Percentiles rank a stretch among this genome's conserved stretches.
These are phyloP conservation scores for Tubulanus polymorphus DNA, from an alignment of 2,888 invertebrate species.

Conservation along the genomic window DNA sequence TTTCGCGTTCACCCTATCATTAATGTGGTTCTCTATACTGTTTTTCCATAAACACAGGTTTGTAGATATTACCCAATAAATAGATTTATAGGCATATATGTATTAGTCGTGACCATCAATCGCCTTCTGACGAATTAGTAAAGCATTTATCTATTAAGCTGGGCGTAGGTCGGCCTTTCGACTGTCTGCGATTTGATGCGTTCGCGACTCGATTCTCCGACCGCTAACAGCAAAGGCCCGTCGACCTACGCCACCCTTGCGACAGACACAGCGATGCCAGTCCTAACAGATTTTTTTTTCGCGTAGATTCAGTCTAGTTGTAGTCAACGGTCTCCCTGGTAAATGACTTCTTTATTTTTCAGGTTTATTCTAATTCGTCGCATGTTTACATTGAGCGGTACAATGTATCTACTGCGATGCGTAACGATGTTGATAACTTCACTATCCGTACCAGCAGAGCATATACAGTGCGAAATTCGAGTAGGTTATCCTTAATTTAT, in stretches of 20 bases:
- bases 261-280: too few species aligned
- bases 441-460: conserved; percentile 95
- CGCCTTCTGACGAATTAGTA: too few species aligned
- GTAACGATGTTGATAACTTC: conserved; percentile 99
- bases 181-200: too few species aligned
- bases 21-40: conserved; percentile 82
- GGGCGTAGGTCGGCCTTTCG: too few species aligned
- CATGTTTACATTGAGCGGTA: conserved; percentile 93
- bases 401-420: conserved; percentile 93
- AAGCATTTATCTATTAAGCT: too few species aligned
- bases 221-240: too few species aligned
- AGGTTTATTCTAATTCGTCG: conserved; percentile 91
- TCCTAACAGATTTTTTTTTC: neutral
- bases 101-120: too few species aligned
- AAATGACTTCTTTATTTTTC: conserved; percentile 19
- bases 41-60: conserved; percentile 96
- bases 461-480: conserved; percentile 74
- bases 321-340: neutral
- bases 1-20: conserved; percentile 80
- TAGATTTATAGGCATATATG: too few species aligned
- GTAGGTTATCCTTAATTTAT: too few species aligned
- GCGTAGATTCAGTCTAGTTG: neutral
- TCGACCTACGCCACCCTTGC: too few species aligned
- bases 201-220: too few species aligned
- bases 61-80: too few species aligned